Conservation (phyloP, 2,797 vertebrate genomes). For the Champsocephalus gunnari region DNA sequence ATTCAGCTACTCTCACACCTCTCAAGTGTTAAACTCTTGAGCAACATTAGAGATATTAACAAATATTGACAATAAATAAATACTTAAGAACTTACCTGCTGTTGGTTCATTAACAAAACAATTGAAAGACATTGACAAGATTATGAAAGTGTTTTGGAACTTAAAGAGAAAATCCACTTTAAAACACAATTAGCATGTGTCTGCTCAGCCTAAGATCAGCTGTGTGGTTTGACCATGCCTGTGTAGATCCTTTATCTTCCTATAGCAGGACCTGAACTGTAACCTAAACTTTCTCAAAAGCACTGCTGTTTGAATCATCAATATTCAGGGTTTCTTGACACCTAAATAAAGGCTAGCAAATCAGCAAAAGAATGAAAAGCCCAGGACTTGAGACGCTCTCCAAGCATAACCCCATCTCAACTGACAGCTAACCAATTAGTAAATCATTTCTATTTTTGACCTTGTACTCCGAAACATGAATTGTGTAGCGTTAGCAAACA, state of each 20-base stretch:
- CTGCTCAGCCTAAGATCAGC: background rate
- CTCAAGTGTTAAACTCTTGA: background rate
- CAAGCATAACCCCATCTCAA: background rate
- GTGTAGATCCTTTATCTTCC: background rate
- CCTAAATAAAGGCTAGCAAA: background rate
- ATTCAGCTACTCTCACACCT: background rate
- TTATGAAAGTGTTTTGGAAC: constrained; percentile 20
- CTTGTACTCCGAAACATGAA: background rate
- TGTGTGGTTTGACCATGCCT: background rate
- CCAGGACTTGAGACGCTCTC: background rate
- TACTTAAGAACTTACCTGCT: constrained; percentile 66
- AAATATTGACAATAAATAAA: constrained; percentile 9
- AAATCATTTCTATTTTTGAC: background rate
- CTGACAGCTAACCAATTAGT: background rate
- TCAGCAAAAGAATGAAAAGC: background rate
- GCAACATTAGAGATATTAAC: background rate
- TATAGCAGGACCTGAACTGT: background rate
- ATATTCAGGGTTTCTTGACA: background rate
- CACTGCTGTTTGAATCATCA: background rate
- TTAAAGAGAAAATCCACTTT: constrained; percentile 22
- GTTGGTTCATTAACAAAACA: constrained; percentile 30
- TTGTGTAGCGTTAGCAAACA: background rate
- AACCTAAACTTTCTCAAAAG: background rate
- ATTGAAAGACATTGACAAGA: constrained; percentile 2
- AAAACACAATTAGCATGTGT: background rate